Evolutionary conservation across 2,797 vertebrate species (phyloP), one percentile per base, ranked within the genome.

Genomic region (Ataeniobius toweri): DNA sequence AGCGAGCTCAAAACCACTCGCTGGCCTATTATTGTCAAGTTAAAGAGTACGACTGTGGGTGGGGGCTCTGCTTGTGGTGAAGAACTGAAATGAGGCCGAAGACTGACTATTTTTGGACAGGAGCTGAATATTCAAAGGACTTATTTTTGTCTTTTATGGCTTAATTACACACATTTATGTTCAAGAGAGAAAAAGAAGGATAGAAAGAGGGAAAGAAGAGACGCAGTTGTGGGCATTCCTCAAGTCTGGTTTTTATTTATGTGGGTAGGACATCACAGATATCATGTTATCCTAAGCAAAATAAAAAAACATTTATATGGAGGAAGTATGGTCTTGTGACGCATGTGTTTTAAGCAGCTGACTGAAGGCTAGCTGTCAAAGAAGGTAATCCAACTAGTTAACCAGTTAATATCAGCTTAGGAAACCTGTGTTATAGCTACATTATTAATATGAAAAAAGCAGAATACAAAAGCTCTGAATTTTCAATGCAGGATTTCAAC

Each of bases 151-250:
- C 84, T 92, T 93, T 93, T 91, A 90, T 91, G 89, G 89, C 80
- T 93, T 94, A 90, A 91, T 86, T 94, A 88, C 84, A 90, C 53
- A 79, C 82, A 88, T 86, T 85, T 87, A 86, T 89, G 87, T 83
- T 83, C 80, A 86, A 84, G 68, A 76, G 69, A 75, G 72, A 81
- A 59, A 76, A 8, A 73, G 26, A 68, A 31, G 67, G 65, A n/a
- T n/a, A 50, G 74, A 75, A n/a, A 79, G 16, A 59, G 8, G 72
- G 79, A 59, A 77, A 87, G 73, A 86, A 50, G 87, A 91, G 86
- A 85, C 90, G 74, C 70, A 88, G 85, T 51, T 76, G 82, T 88
- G 86, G 91, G 80, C 87, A 92, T 92, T 93, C 92, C 85, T 90
- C 82, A 75, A 86, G 79, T 88, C 86, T 76, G 81, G 75, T 83